Conservation (phyloP, 2,888 invertebrate species). For the Idaea aversata region DNA sequence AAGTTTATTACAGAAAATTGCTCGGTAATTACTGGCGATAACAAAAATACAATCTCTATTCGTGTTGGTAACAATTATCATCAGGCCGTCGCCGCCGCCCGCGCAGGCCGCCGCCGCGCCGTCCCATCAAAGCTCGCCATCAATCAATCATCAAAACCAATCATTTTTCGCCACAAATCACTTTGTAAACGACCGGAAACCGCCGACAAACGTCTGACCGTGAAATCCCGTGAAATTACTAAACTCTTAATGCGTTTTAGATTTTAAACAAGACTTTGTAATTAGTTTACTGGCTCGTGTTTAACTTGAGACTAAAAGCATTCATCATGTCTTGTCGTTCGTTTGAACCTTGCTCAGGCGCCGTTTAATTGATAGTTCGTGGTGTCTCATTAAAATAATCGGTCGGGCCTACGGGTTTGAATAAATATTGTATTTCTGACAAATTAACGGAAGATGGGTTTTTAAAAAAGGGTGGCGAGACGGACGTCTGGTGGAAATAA, state of each 20-base stretch:
- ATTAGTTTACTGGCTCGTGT: constrained; percentile 17
- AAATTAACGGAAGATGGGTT: constrained; percentile 63
- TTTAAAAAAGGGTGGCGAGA: constrained; percentile 37
- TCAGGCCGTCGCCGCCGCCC: constrained; percentile 12
- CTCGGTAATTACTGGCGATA: constrained; percentile 27
- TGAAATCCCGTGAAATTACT: constrained; percentile 25
- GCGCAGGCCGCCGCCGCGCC: constrained; percentile 10
- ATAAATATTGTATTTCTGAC: constrained; percentile 74
- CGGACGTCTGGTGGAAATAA: constrained; percentile 6
- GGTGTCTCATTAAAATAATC: constrained; percentile 63
- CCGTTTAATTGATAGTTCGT: constrained; percentile 73
- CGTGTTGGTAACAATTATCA: constrained; percentile 31
- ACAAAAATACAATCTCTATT: constrained; percentile 23
- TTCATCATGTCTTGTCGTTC: constrained; percentile 16
- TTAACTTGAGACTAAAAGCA: constrained; percentile 19
- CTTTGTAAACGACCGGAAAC: constrained; percentile 17
- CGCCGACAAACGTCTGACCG: constrained; percentile 20
- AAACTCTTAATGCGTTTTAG: constrained; percentile 19
- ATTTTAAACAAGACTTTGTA: constrained; percentile 10
- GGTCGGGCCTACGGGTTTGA: constrained; percentile 49
- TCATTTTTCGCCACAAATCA: constrained; percentile 28
- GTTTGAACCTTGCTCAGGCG: constrained; percentile 41
- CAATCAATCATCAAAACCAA: constrained; percentile 28
- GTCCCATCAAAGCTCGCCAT: constrained; percentile 18
- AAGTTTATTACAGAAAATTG: constrained; percentile 31